Evolutionary conservation across 1,140 invertebrate species (phyloP), one percentile per base, ranked within the genome.

Genomic region (Drosophila lacteicornis): DNA sequence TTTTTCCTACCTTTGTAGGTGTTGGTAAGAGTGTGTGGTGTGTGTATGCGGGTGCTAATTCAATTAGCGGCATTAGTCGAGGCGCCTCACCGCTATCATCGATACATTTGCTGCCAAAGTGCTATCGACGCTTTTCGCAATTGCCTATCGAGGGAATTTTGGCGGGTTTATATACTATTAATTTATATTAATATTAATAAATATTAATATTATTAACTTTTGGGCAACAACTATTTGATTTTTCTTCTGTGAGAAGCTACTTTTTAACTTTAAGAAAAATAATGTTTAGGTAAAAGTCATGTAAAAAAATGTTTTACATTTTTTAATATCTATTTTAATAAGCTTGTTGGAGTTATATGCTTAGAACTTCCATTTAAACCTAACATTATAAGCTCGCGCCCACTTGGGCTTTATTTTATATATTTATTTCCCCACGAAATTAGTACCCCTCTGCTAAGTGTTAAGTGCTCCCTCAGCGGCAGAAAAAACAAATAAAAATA

Each of bases 31-130:
- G 42, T 11, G 15, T n/a, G 66, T 33, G 25, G 40, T 19, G 49
- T 22, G 33, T 38, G 19, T 40, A 53, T 69, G 59, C 22, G 62
- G 73, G 67, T 85, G 78, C 67, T 84, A 84, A 84, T 85, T 84
- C 56, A 84, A 84, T 84, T 84, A 84, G 57, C 82, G 78, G 59
- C 68, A 69, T 71, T 69, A 61, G 46, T 17, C 40, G 53, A 43
- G 30, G 58, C 46, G 49, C 45, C 38, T 36, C 36, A 17, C 11
- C 45, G 30, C 2, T 53, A 76, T 51, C 50, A 76, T 51, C 50
- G 58, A 40, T 61, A 56, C 19, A 62, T 62, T 62, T 74, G 40
- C 40, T 30, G 19, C 17, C 38, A 42, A 25, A 22, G 49, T 13
- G 17, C 59, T 70, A 40, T 70, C 66, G 47, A 25, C 3, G 12